Conservation (phyloP, 2,797 vertebrate species). For the Pyrocephalus nanus region DNA sequence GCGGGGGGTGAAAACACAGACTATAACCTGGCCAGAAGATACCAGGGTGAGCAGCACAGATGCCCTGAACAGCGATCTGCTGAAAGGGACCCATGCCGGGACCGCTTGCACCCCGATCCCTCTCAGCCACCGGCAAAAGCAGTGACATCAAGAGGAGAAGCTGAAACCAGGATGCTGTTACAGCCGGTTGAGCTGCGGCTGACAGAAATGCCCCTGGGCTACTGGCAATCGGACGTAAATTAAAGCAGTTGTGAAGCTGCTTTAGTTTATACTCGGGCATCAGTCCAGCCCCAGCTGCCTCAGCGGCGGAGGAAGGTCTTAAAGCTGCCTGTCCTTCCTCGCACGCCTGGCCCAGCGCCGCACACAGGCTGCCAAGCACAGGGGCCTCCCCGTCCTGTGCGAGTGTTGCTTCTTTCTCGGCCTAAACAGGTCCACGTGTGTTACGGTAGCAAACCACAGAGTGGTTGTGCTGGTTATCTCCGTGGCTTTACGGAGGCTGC, state of each 20-base stretch:
- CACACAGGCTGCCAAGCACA: background rate
- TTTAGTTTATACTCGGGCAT: conserved; percentile 38
- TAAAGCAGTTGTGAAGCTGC: conserved; percentile 42
- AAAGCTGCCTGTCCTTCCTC: background rate
- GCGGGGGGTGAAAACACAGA: background rate
- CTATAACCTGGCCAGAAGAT: background rate
- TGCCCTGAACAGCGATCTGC: background rate
- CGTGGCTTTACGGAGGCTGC: background rate
- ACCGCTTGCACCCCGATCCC: accelerated
- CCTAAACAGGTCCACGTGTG: background rate
- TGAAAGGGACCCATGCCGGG: background rate
- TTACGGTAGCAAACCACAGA: background rate
- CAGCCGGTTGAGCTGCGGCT: conserved; percentile 17
- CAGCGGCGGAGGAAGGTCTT: background rate
- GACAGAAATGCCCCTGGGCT: conserved; percentile 36
- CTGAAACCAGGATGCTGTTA: conserved; percentile 1
- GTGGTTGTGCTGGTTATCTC: background rate
- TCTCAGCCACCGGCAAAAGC: background rate
- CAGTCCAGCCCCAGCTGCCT: conserved; percentile 42
- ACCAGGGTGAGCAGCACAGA: background rate
- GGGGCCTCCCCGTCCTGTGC: background rate
- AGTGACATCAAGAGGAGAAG: background rate
- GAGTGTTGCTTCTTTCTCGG: accelerated
- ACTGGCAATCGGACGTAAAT: conserved; percentile 52
- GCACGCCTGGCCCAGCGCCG: background rate